A percentile compares a stretch with the other conserved stretches of the same genome.
Conservation (phyloP, 2,888 invertebrate species). For the Himalopsyche japonica region DNA sequence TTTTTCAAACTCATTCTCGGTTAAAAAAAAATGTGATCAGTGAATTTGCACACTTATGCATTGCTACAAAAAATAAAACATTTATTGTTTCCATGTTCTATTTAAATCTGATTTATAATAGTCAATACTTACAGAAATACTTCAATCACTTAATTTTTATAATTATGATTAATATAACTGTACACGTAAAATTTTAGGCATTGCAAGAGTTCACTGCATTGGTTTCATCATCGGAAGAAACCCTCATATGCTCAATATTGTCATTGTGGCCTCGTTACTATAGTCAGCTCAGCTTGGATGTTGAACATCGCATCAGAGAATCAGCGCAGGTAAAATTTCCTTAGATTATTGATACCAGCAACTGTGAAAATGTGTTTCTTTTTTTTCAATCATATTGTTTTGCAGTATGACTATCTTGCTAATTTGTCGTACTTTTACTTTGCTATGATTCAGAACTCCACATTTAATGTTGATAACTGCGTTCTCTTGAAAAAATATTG, state of each 20-base stretch:
- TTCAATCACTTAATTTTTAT: background rate
- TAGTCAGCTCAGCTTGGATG: constrained; percentile 73
- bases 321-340: constrained; percentile 59
- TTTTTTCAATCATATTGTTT: too few relatives aligned
- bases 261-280: constrained; percentile 86
- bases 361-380: too few relatives aligned
- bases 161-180: background rate
- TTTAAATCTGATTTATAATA: background rate
- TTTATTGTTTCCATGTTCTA: background rate
- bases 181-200: constrained; percentile 59
- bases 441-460: too few relatives aligned
- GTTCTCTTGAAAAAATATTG: too few relatives aligned
- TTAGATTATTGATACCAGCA: too few relatives aligned
- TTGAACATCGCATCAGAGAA: constrained; percentile 83
- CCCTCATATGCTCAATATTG: constrained; percentile 71
- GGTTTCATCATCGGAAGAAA: constrained; percentile 65
- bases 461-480: too few relatives aligned
- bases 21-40: background rate
- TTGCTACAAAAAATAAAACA: background rate
- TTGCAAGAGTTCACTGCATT: constrained; percentile 78
- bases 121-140: background rate
- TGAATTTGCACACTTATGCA: background rate
- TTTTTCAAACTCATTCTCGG: too few relatives aligned
- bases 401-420: too few relatives aligned
- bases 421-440: too few relatives aligned